phyloP scores from a whole-genome alignment of 2,113 vertebrate species.

The Atractosteus spatula region DNA sequence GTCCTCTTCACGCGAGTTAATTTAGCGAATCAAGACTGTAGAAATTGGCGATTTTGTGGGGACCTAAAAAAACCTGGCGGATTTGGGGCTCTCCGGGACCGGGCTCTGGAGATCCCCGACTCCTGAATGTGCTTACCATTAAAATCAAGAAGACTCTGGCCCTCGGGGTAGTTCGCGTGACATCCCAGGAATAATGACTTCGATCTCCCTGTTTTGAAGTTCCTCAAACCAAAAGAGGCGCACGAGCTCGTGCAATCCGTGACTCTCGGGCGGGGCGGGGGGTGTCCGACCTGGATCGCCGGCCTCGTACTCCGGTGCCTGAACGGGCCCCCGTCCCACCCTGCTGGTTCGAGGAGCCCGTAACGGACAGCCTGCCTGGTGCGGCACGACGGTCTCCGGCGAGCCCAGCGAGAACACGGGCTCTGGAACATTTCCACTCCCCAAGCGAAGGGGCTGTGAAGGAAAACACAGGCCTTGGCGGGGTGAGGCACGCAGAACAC shows the following conservation, averaged over 20 bases:
- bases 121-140: too few relatives aligned
- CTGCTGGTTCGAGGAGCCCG: not conserved
- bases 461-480: not conserved
- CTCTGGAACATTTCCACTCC: conserved; percentile 13
- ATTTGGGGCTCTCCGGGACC: too few relatives aligned
- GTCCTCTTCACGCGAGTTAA: too few relatives aligned
- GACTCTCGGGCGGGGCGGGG: not conserved
- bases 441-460: not conserved
- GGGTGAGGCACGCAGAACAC: not conserved
- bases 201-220: not conserved
- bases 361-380: not conserved
- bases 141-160: too few relatives aligned
- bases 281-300: not conserved
- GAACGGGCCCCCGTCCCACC: not conserved
- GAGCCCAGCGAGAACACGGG: not conserved
- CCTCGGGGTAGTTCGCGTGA: too few relatives aligned
- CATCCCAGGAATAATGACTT: not conserved
- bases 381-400: not conserved
- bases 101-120: too few relatives aligned
- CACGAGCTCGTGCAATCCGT: not conserved
- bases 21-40: too few relatives aligned
- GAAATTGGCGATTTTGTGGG: too few relatives aligned
- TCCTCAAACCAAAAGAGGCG: not conserved
- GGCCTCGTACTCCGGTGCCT: not conserved
- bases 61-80: too few relatives aligned